Percentiles rank a stretch among this genome's conserved stretches.
These are phyloP conservation scores for Phymatocera aterrima DNA, from an alignment of 2,888 invertebrate species.

Conservation along the genomic window DNA sequence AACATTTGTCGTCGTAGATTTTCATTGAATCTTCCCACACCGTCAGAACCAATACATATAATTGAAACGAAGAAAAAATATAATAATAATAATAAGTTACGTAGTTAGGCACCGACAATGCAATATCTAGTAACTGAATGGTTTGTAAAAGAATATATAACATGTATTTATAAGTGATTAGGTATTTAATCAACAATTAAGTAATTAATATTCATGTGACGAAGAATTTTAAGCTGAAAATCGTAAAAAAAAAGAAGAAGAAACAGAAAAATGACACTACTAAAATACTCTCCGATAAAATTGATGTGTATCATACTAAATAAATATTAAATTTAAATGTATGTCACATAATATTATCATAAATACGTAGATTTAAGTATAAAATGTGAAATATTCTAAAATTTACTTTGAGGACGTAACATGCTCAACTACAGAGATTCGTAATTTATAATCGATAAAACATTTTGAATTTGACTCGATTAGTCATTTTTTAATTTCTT, in stretches of 20 bases:
- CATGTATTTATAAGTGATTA: slow-evolving; percentile 29
- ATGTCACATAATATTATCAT: slow-evolving; percentile 56
- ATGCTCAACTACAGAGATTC: slow-evolving; percentile 63
- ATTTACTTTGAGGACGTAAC: slow-evolving; percentile 63
- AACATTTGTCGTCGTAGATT: background rate
- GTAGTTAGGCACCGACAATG: slow-evolving; percentile 57
- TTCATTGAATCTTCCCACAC: background rate
- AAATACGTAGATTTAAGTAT: slow-evolving; percentile 45
- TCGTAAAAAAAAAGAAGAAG: background rate
- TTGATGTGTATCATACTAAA: slow-evolving; percentile 67
- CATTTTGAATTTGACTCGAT: background rate
- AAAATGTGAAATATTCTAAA: slow-evolving; percentile 68
- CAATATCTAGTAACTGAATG: slow-evolving; percentile 60
- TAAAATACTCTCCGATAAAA: slow-evolving; percentile 63
- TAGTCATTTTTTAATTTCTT: slow-evolving; percentile 1
- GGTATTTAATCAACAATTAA: background rate
- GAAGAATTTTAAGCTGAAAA: slow-evolving; percentile 8
- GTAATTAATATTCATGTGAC: slow-evolving; percentile 23
- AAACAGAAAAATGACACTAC: slow-evolving; percentile 19
- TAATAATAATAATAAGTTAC: background rate
- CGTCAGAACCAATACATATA: slow-evolving; percentile 3
- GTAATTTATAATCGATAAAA: slow-evolving; percentile 48
- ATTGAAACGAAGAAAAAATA: background rate
- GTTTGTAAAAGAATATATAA: slow-evolving; percentile 38
- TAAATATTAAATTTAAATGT: slow-evolving; percentile 64